Evolutionary conservation across 2,797 vertebrate genomes (phyloP).

Genomic region (Lepus oiostolus): DNA sequence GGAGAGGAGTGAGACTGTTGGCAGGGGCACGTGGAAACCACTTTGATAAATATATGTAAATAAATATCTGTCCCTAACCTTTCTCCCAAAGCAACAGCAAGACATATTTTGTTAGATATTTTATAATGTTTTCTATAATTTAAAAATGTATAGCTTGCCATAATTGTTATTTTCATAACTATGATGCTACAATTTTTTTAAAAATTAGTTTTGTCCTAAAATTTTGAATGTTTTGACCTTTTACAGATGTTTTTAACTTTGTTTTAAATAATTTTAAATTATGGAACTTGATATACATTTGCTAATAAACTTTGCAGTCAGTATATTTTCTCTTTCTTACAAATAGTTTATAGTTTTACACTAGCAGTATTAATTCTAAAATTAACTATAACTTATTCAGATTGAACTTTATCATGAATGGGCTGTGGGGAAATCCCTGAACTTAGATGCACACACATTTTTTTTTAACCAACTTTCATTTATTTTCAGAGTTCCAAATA

Average conservation of each 20-base stretch:
- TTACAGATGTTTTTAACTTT: constrained; percentile 70
- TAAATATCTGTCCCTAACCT: constrained; percentile 58
- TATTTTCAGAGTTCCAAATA: constrained; percentile 65
- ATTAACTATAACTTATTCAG: constrained; percentile 58
- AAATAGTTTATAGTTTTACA: constrained; percentile 43
- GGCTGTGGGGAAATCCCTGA: background rate
- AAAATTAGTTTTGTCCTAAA: constrained; percentile 66
- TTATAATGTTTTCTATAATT: constrained; percentile 73
- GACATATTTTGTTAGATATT: constrained; percentile 57
- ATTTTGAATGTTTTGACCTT: constrained; percentile 51
- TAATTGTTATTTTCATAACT: constrained; percentile 73
- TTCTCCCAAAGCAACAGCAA: constrained; percentile 51
- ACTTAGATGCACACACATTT: background rate
- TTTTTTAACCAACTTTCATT: background rate
- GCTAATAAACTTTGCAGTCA: constrained; percentile 72
- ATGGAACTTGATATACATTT: constrained; percentile 70
- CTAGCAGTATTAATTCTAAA: constrained; percentile 58
- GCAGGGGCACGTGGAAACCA: constrained; percentile 43
- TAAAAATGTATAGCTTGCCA: constrained; percentile 52
- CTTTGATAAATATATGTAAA: constrained; percentile 67
- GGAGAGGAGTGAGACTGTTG: constrained; percentile 38
- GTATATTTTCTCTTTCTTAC: constrained; percentile 70
- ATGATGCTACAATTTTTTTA: constrained; percentile 45
- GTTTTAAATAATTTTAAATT: constrained; percentile 70
- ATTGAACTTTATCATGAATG: constrained; percentile 37